A percentile compares a stretch with the other conserved stretches of the same genome.
These are phyloP conservation scores for Drosophila lacertosa DNA, from an alignment of 1,140 invertebrate genomes.

Conservation along the genomic window DNA sequence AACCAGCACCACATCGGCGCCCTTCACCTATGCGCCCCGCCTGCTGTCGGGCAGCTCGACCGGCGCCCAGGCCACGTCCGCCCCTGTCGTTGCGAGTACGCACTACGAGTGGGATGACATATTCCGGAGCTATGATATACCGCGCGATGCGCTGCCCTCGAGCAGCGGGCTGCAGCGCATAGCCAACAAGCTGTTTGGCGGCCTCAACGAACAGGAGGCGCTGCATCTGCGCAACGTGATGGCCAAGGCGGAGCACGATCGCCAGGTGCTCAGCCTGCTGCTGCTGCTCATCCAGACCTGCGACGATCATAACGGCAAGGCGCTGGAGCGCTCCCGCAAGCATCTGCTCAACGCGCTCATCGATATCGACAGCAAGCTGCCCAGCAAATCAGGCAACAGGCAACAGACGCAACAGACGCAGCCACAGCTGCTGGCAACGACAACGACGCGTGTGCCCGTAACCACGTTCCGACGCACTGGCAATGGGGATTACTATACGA, in stretches of 20 bases:
- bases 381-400: slow-evolving; percentile 73
- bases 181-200: slow-evolving; percentile 90
- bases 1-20: slow-evolving; percentile 50
- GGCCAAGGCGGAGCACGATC: slow-evolving; percentile 91
- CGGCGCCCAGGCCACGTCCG: slow-evolving; percentile 7
- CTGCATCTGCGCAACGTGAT: slow-evolving; percentile 91
- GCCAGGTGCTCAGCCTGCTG: slow-evolving; percentile 89
- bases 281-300: slow-evolving; percentile 91
- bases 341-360: slow-evolving; percentile 88
- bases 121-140: slow-evolving; percentile 75
- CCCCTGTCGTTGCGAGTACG: slow-evolving; percentile 14
- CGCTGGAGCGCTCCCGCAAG: slow-evolving; percentile 87
- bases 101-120: slow-evolving; percentile 76
- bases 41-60: slow-evolving; percentile 28
- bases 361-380: slow-evolving; percentile 84
- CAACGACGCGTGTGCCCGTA: slow-evolving; percentile 68
- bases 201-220: slow-evolving; percentile 89
- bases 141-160: slow-evolving; percentile 70
- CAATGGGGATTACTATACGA: slow-evolving; percentile 50
- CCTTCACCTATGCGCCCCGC: slow-evolving; percentile 60
- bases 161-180: slow-evolving; percentile 86
- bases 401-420: slow-evolving; percentile 39
- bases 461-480: slow-evolving; percentile 69
- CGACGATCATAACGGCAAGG: slow-evolving; percentile 88
- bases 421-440: slow-evolving; percentile 37